Evolutionary conservation across 2,888 invertebrate species (phyloP).

Genomic region (Heterodera filipjevi): DNA sequence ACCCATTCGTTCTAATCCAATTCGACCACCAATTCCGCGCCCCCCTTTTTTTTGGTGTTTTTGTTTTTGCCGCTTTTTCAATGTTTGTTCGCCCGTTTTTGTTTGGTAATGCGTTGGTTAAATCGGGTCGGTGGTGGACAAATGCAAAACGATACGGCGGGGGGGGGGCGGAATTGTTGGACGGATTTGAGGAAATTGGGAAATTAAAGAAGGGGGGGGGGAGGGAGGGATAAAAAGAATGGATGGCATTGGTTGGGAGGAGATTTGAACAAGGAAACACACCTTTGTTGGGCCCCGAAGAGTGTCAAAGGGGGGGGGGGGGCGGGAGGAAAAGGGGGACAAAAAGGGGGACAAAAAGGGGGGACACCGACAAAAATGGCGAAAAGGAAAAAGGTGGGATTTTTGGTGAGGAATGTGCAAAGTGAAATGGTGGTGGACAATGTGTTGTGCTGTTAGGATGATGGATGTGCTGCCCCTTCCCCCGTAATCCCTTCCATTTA

Average conservation of each 20-base stretch:
- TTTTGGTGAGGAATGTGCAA: neutral
- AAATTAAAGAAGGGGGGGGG: neutral
- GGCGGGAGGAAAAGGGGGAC: neutral
- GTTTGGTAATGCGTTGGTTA: neutral
- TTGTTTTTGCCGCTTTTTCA: constrained; percentile 6
- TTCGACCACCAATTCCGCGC: neutral
- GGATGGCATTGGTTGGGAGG: neutral
- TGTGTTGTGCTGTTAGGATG: neutral
- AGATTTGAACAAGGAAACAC: neutral
- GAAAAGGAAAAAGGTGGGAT: neutral
- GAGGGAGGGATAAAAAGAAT: neutral
- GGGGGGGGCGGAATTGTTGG: neutral
- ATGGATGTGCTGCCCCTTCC: neutral
- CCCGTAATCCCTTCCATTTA: neutral
- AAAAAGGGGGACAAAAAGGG: neutral
- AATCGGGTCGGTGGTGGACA: neutral
- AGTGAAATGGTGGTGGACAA: neutral
- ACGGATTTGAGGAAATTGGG: neutral
- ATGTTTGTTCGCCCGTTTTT: constrained; percentile 7
- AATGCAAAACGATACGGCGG: neutral
- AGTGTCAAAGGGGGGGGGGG: neutral
- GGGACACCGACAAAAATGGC: neutral
- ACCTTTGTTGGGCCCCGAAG: neutral
- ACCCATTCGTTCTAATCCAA: neutral
- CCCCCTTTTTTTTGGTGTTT: neutral